Base-by-base conservation (phyloP, 2,888 invertebrate species). In the Charanyca ferruginea region DNA sequence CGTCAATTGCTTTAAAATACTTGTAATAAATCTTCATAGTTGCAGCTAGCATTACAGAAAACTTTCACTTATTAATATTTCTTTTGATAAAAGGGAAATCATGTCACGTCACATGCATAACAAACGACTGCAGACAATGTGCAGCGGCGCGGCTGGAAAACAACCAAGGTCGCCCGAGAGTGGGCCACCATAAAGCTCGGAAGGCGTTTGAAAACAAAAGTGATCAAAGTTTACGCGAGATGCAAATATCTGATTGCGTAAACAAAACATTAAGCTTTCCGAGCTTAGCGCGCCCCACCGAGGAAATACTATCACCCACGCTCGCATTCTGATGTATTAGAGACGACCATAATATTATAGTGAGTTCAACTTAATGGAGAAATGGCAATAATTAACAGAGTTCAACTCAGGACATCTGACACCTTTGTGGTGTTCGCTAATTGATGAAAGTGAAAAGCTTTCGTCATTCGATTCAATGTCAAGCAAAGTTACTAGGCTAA, bases 201-300 rank as follows among this genome's bases (percentile, higher is more conserved):
- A 83, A 88, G 83, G 86, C 80, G 83, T 84, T 87, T 87, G 92
- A 94, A 94, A 94, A 90, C 91, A 94, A 94, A 93, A 94, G 94
- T 93, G 90, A 90, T 90, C 88, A 86, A 87, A 86, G 84, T 90
- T 91, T 88, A 90, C 88, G 88, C 85, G 85, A 87, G 84, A 84
- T 85, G 81, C 81, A 75, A 81, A 85, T 80, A 77, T 61, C 59
- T 61, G 83, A 85, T 87, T 89, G 85, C 88, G 83, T 90, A 87
- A 90, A 81, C 53, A 65, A 67, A 78, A 73, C 66, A 74, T 70
- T 68, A 59, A 63, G 59, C 67, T 64, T 54, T 60, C 22, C 18
- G 59, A 75, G 62, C 67, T 67, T 66, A 61, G 59, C 48, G 57
- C 67, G 57, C 65, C 63, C 45, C 54, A 47, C 66, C 35, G 64